Conservation (phyloP, 1,140 invertebrate genomes). For the Scaptomyza pallida region DNA sequence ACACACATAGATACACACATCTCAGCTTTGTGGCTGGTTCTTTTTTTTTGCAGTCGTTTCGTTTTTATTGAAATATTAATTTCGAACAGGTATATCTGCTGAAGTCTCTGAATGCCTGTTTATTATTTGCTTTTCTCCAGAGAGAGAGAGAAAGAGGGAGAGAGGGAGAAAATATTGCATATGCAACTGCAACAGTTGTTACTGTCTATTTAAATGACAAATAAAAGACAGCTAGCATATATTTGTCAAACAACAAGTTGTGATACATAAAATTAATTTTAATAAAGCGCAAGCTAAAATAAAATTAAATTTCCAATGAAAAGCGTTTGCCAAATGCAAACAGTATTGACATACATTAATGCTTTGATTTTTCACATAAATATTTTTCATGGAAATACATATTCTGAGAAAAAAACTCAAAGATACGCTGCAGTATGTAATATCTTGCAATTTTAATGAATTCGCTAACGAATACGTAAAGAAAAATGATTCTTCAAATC, state of each 20-base stretch:
- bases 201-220: slow-evolving; percentile 19
- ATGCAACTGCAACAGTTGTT: slow-evolving; percentile 18
- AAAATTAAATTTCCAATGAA: background rate
- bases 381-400: too few species aligned
- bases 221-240: slow-evolving; percentile 16
- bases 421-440: too few species aligned
- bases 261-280: slow-evolving; percentile 37
- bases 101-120: slow-evolving; percentile 29
- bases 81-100: slow-evolving; percentile 29
- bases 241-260: slow-evolving; percentile 9
- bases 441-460: too few species aligned
- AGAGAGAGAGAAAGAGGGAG: too few species aligned
- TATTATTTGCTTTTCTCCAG: slow-evolving; percentile 57
- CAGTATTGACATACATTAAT: background rate
- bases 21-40: slow-evolving; percentile 55
- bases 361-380: too few species aligned
- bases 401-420: too few species aligned
- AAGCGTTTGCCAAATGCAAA: background rate
- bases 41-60: slow-evolving; percentile 40
- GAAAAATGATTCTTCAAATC: too few species aligned
- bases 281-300: slow-evolving; percentile 33
- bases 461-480: too few species aligned
- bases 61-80: slow-evolving; percentile 73
- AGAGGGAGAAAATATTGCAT: too few species aligned
- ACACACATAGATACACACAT: slow-evolving; percentile 18